Conservation (phyloP, 2,888 invertebrate genomes). For the Acleris holmiana region DNA sequence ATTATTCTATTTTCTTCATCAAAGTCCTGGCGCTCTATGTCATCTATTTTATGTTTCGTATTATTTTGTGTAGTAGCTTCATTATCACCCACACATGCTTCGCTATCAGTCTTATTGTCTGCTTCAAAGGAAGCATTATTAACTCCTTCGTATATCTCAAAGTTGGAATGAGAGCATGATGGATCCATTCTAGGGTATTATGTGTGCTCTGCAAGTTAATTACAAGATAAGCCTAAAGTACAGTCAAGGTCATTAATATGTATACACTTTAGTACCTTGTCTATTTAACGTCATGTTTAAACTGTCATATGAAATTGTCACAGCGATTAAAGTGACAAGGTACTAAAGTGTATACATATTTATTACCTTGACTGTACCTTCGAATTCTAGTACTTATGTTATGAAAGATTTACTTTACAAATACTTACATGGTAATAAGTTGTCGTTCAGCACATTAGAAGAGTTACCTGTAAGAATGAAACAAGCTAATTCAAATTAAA, state of each 20-base stretch:
- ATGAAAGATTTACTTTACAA: too few species aligned
- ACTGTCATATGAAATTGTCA: too few species aligned
- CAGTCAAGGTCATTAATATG: too few species aligned
- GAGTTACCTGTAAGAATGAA: constrained; percentile 44
- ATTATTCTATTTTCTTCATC: constrained; percentile 77
- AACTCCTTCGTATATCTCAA: constrained; percentile 64
- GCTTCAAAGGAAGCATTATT: constrained; percentile 56
- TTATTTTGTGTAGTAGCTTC: constrained; percentile 51
- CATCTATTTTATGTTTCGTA: constrained; percentile 67
- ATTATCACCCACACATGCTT: constrained; percentile 53
- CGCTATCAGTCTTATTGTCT: constrained; percentile 72
- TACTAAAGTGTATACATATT: too few species aligned
- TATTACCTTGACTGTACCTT: too few species aligned
- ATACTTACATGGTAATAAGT: constrained; percentile 19
- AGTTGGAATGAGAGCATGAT: constrained; percentile 69
- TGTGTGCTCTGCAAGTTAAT: constrained; percentile 24
- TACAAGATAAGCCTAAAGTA: not conserved
- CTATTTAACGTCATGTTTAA: too few species aligned
- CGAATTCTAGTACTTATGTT: too few species aligned
- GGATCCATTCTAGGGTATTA: constrained; percentile 69
- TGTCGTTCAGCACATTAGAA: constrained; percentile 31
- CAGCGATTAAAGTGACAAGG: too few species aligned
- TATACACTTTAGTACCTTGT: too few species aligned
- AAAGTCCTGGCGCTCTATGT: constrained; percentile 75
- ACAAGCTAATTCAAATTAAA: not conserved